Evolutionary conservation across 2,888 invertebrate genomes (phyloP).

Genomic region (Zeuzera pyrina): DNA sequence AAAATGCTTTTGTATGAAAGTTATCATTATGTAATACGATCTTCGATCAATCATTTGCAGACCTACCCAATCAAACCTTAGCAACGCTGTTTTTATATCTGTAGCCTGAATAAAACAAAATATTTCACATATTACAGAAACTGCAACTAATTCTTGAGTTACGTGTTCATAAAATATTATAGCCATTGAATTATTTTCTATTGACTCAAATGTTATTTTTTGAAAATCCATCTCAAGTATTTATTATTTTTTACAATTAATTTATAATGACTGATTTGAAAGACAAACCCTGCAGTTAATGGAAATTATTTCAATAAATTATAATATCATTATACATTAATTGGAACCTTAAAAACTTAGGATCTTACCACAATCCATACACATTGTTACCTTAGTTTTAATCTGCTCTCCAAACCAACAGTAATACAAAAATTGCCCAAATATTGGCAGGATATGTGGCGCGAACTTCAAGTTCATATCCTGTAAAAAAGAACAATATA

Average conservation of each 20-base stretch:
- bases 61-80: slow-evolving; percentile 42
- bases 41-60: slow-evolving; percentile 30
- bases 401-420: slow-evolving; percentile 49
- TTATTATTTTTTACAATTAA: no score
- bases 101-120: slow-evolving; percentile 22
- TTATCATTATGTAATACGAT: slow-evolving; percentile 34
- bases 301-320: no score
- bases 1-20: slow-evolving; percentile 36
- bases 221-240: no score
- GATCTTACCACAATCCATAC: no score
- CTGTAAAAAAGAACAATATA: slow-evolving; percentile 17
- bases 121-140: background rate
- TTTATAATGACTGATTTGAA: no score
- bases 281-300: no score
- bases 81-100: slow-evolving; percentile 26
- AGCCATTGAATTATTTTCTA: no score
- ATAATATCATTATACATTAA: no score
- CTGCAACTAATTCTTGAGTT: background rate
- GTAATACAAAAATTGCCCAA: slow-evolving; percentile 36
- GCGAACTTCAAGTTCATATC: slow-evolving; percentile 35
- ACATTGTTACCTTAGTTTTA: slow-evolving; percentile 49
- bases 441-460: slow-evolving; percentile 32
- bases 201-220: no score
- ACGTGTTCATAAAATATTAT: no score
- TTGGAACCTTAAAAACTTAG: no score